Base-by-base conservation (phyloP, 2,888 invertebrate genomes). In the Melangyna quadrimaculata region DNA sequence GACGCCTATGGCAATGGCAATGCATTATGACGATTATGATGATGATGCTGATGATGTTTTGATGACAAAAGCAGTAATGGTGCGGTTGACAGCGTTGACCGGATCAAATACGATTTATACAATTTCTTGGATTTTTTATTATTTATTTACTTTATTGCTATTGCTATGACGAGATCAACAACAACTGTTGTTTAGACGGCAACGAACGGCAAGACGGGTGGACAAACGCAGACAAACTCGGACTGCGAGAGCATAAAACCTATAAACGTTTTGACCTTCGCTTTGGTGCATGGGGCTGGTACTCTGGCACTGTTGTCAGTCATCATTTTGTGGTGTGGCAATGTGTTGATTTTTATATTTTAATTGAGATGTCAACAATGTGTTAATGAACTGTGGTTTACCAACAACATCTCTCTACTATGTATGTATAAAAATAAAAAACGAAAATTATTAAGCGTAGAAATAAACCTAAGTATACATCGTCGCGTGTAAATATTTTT, bases 301-400 rank as follows among this genome's bases (percentile, higher is more conserved):
- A 19, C 37, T 37, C n/a, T 63, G 63, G 37, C 37, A 75, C 59
- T 61, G 71, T 17, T 84, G 84, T 80, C 84, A 84, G 63, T 80
- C 80, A 75, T 75, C 53, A 43, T 53, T 32, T 72, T 71, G 75
- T 74, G 75, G 74, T 65, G 79, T 65, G 79, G 74, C 51, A 67
- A 59, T 65, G 70, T 84, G 84, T 84, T 84, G 84, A 80, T 84
- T 79, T 83, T 83, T 69, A 61, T 78, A 51, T 35, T 71, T 84
- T 71, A 84, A 84, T 84, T 80, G 65, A 84, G 80, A 75, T 75
- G 83, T 83, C 83, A 83, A 79, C 83, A 79, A 70, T 74, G 83
- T 83, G 78, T 57, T 83, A 83, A 83, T 83, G 83, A 83, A 83
- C 79, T 70, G 79, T 65, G 70, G 78, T 65, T 69, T 51, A 37